These are phyloP conservation scores for Pleuronectes platessa DNA, from an alignment of 2,113 vertebrate species.

Conservation along the genomic window DNA sequence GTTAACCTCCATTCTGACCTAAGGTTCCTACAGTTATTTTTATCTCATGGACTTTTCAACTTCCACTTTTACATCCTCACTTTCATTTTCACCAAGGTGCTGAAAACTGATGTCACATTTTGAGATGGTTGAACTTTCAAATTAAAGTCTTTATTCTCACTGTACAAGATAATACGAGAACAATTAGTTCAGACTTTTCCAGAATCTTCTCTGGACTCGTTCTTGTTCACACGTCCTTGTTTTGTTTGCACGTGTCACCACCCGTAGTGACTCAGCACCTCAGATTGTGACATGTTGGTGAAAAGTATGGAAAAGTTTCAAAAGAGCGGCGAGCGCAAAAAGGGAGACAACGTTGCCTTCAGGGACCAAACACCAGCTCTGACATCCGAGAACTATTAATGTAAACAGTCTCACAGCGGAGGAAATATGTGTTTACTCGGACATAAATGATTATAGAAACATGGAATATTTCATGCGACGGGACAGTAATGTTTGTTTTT, in stretches of 20 bases:
- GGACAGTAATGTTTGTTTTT: no score
- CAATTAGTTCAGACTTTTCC: not conserved
- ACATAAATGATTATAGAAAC: no score
- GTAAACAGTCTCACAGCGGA: not conserved
- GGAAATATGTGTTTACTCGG: not conserved
- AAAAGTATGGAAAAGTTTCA: not conserved
- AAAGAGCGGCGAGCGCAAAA: constrained; percentile 44
- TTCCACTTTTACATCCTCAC: no score
- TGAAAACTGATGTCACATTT: no score
- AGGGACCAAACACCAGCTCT: not conserved
- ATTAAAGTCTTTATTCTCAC: no score
- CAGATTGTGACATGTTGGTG: not conserved
- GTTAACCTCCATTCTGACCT: no score
- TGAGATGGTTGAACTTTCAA: no score
- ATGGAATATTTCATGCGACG: not conserved
- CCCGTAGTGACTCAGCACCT: constrained; percentile 1
- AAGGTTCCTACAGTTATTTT: no score
- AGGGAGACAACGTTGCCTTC: constrained; percentile 23
- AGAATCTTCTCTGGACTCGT: not conserved
- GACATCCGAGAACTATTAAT: rapidly evolving
- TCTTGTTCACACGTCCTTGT: not conserved
- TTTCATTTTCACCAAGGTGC: no score
- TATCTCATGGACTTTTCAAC: no score
- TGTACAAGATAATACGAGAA: no score
- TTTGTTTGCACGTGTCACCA: not conserved